Evolutionary conservation across 2,113 vertebrate species (phyloP), one percentile per base, ranked within the genome.

Genomic region (Entelurus aequoreus): DNA sequence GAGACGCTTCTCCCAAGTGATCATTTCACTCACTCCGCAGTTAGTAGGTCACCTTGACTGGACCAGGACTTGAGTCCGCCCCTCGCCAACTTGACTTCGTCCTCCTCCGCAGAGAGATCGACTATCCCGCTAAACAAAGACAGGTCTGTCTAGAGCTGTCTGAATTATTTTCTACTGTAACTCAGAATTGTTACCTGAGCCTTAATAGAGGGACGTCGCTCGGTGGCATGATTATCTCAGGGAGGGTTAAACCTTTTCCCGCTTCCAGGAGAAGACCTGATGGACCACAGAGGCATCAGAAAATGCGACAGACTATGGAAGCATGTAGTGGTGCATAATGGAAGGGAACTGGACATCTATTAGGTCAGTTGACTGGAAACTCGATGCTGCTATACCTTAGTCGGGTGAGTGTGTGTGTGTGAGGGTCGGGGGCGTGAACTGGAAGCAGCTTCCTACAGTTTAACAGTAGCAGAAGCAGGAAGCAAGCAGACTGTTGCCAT

Each of bases 1-100:
- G 2, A 5, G 16, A 48, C 1, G 0, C 0, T 21, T 48, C 1
- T 3, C 4, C 14, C 8, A 14, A 16, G 44, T 28, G 8, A 9
- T 6, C 44, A 35, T 42, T 1, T 53, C 35, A 74, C 90, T 87
- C 65, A 92, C 90, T 80, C 90, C 16, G 79, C 86, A 35, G 46
- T 69, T 69, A 92, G 86, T 0, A 85, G 77, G 8, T 77, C 87
- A 16, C 51, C 62, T 38, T 71, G 88, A 52, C 71, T 77, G 0
- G 73, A 44, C 81, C 66, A 79, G 76, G 11, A 55, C 61, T 66
- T 67, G 36, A 58, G 42, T 8, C 16, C 16, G 1, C 5, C 21
- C 53, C 6, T 54, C 75, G 1, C 1, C 28, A 60, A 1, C 0
- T 83, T 61, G 0, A 61, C 84, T 3, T 90, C 88, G 0, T 77